Percentiles rank a stretch among this genome's conserved stretches.
Conservation (phyloP, 2,113 vertebrate genomes). For the Aix galericulata region DNA sequence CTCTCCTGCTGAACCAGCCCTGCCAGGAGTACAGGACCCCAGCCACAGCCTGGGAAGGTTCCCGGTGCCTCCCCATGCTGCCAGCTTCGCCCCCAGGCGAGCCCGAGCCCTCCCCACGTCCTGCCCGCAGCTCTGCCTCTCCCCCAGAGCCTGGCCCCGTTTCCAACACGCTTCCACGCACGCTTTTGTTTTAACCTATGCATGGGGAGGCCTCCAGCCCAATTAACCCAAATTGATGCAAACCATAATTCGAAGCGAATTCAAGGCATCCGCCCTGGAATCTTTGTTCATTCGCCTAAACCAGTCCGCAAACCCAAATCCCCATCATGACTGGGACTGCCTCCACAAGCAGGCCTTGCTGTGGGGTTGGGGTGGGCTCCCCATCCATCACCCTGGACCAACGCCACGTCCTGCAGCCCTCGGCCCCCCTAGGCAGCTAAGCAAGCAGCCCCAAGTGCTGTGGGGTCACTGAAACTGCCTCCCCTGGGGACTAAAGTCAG, state of each 20-base stretch:
- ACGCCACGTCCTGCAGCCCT: fast-evolving
- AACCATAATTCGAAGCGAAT: neutral
- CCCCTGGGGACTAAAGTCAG: fast-evolving
- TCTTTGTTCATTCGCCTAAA: neutral
- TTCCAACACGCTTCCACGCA: neutral
- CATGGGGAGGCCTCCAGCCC: neutral
- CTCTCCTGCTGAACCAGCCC: neutral
- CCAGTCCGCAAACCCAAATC: neutral
- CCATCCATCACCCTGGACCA: neutral
- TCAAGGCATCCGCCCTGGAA: neutral
- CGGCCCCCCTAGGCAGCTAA: no score
- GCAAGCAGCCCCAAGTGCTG: neutral
- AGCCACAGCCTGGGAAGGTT: neutral
- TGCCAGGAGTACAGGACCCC: neutral
- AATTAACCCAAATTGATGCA: neutral
- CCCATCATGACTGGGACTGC: fast-evolving
- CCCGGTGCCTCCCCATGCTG: fast-evolving
- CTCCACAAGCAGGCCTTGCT: neutral
- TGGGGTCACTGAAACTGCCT: neutral
- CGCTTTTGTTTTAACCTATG: neutral
- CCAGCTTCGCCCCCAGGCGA: neutral
- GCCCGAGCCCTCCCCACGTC: fast-evolving
- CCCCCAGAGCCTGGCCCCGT: neutral
- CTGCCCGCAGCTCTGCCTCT: neutral
- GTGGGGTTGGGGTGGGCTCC: neutral